These are phyloP conservation scores for Peribatodes rhomboidaria DNA, from an alignment of 2,888 invertebrate genomes.

Conservation along the genomic window DNA sequence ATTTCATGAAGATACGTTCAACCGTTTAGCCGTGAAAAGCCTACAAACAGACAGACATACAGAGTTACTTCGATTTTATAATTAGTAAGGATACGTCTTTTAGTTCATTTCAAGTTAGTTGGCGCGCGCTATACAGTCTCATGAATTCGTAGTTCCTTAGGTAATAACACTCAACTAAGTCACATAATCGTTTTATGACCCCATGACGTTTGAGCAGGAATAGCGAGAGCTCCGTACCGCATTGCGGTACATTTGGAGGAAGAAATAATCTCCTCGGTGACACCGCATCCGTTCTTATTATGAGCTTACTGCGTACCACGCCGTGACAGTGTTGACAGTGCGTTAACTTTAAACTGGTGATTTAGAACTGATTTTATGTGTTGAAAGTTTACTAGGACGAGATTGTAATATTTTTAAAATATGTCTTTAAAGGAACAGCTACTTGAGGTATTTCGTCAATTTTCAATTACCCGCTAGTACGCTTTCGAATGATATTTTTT, in stretches of 20 bases:
- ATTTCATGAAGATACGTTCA: too few species aligned
- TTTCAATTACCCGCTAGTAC: too few species aligned
- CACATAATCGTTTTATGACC: conserved; percentile 55
- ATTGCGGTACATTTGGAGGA: conserved; percentile 69
- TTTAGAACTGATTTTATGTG: background rate
- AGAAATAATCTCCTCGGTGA: conserved; percentile 71
- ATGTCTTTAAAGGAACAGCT: too few species aligned
- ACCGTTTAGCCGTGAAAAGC: too few species aligned
- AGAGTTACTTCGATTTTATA: too few species aligned
- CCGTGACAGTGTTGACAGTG: conserved; percentile 15
- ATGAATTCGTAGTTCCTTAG: conserved; percentile 12
- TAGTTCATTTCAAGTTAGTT: too few species aligned
- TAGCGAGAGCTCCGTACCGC: conserved; percentile 65
- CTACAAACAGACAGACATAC: too few species aligned
- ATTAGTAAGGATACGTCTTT: too few species aligned
- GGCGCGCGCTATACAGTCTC: too few species aligned
- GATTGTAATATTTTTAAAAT: too few species aligned
- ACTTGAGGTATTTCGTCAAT: too few species aligned
- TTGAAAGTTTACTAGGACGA: background rate
- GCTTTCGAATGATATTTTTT: too few species aligned
- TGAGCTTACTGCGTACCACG: conserved; percentile 58
- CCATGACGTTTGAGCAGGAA: conserved; percentile 66
- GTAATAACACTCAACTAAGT: conserved; percentile 27
- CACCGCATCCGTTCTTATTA: conserved; percentile 73
- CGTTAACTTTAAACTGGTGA: conserved; percentile 1